Conservation (phyloP, 2,888 invertebrate species). For the Morinoia aosen region DNA sequence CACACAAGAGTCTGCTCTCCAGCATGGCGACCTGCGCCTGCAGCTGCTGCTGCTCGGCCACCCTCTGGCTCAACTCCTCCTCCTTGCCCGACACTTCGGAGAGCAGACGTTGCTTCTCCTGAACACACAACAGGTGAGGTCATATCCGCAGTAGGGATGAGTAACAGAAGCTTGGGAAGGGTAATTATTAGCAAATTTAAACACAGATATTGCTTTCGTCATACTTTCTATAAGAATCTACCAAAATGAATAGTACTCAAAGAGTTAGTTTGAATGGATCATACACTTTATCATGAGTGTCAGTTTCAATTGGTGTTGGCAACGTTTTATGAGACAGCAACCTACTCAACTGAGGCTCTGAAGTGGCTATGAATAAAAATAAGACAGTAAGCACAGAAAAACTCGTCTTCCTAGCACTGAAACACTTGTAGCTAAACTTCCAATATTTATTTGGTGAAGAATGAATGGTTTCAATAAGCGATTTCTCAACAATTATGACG, state of each 20-base stretch:
- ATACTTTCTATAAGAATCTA: too few species aligned
- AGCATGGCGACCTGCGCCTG: constrained; percentile 85
- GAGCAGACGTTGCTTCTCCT: constrained; percentile 71
- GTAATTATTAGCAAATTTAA: too few species aligned
- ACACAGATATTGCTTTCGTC: too few species aligned
- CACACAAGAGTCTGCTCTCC: constrained; percentile 94
- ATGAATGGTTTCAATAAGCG: neutral
- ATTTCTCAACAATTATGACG: neutral
- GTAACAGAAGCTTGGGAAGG: too few species aligned
- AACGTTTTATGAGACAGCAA: neutral
- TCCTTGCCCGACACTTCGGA: constrained; percentile 72
- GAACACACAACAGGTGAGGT: constrained; percentile 48
- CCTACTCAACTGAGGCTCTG: too few species aligned
- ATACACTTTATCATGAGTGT: neutral
- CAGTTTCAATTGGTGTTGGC: neutral
- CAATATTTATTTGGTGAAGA: neutral
- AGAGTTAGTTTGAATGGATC: neutral
- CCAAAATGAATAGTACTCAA: too few species aligned
- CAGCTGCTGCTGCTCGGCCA: constrained; percentile 77
- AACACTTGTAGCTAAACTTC: neutral
- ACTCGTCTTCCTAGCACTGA: neutral
- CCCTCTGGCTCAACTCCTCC: constrained; percentile 72
- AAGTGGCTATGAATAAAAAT: neutral
- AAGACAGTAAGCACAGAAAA: neutral
- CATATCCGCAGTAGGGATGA: too few species aligned